Percentiles rank a stretch among this genome's conserved stretches.
Conservation (phyloP, 2,113 vertebrate species). For the Pangasianodon gigas region DNA sequence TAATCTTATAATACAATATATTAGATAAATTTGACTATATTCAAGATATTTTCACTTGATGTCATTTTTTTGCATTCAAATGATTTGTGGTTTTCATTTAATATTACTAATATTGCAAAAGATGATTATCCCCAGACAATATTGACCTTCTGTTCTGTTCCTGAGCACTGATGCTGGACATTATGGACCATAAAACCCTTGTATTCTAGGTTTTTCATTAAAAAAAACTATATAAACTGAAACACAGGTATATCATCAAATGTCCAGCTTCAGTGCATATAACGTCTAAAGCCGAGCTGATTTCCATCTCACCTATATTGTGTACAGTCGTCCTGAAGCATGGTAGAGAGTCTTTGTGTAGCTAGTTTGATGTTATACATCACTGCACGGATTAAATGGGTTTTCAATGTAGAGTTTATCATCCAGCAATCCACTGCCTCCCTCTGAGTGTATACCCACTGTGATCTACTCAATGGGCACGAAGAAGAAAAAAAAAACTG, state of each 20-base stretch:
- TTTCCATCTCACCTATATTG: slow-evolving; percentile 25
- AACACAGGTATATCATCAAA: not conserved
- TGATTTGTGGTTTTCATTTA: not conserved
- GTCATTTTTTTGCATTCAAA: not conserved
- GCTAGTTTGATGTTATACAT: slow-evolving; percentile 89
- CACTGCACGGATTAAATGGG: slow-evolving; percentile 73
- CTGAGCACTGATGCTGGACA: slow-evolving; percentile 5
- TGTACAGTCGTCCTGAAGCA: slow-evolving; percentile 38
- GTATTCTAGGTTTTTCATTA: not conserved
- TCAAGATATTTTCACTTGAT: not conserved
- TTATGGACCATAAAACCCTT: not conserved
- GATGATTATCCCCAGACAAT: not conserved
- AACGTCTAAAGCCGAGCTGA: not conserved
- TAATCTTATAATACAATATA: not conserved
- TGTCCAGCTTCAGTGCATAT: not conserved
- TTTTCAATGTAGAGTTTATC: slow-evolving; percentile 72
- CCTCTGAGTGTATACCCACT: slow-evolving; percentile 80
- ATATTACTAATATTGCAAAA: slow-evolving; percentile 3
- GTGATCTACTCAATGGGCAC: slow-evolving; percentile 89
- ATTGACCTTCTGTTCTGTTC: not conserved
- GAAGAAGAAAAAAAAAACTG: slow-evolving; percentile 73
- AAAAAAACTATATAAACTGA: not conserved
- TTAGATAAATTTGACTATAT: not conserved
- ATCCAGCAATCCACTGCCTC: slow-evolving; percentile 92
- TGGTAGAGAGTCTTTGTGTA: slow-evolving; percentile 47